A percentile compares a stretch with the other conserved stretches of the same genome.
phyloP scores from a whole-genome alignment of 2,888 invertebrate species.

The Ligdia adustata region DNA sequence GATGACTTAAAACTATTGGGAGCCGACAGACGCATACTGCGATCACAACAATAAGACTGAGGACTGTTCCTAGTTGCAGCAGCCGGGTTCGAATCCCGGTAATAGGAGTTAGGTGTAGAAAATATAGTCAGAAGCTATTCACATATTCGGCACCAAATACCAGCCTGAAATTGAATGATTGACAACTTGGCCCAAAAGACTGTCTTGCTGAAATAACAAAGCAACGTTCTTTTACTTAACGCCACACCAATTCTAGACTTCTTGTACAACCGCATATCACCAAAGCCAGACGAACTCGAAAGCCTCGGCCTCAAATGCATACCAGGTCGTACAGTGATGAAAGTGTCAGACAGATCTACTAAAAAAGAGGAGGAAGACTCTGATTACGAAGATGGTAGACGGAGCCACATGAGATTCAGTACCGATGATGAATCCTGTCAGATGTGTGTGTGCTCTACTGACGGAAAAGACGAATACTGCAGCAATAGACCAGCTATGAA shows the following conservation, averaged over 20 bases:
- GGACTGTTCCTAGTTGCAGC: too few relatives aligned
- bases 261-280: conserved; percentile 49
- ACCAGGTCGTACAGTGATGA: conserved; percentile 66
- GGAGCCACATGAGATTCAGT: conserved; percentile 53
- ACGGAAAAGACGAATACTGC: conserved; percentile 64
- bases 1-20: too few relatives aligned
- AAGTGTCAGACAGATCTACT: conserved; percentile 32
- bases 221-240: too few relatives aligned
- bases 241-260: conserved; percentile 54
- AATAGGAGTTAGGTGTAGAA: too few relatives aligned
- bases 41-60: too few relatives aligned
- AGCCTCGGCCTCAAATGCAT: conserved; percentile 49
- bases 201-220: too few relatives aligned
- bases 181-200: too few relatives aligned
- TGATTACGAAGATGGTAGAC: conserved; percentile 33
- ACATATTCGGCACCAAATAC: too few relatives aligned
- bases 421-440: conserved; percentile 54
- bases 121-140: too few relatives aligned
- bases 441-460: conserved; percentile 64
- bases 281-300: conserved; percentile 39
- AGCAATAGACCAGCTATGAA: conserved; percentile 60
- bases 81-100: too few relatives aligned
- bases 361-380: conserved; percentile 20
- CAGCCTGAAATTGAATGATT: too few relatives aligned
- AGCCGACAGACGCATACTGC: too few relatives aligned